phyloP scores from a whole-genome alignment of 2,113 vertebrate genomes.

The Podarcis muralis region DNA sequence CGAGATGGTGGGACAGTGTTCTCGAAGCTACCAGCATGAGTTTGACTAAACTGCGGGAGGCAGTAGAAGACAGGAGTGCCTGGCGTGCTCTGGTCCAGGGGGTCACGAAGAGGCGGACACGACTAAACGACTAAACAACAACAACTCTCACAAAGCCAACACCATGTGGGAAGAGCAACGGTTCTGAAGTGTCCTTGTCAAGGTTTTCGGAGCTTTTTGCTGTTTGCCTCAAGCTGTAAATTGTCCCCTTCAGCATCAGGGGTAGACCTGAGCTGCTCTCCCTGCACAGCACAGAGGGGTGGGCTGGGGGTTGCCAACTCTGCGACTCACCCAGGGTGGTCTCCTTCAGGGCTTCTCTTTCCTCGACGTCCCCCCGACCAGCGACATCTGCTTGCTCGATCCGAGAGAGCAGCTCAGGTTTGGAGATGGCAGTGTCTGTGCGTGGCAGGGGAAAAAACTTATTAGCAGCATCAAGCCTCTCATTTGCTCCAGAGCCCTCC shows the following conservation, averaged over 20 bases:
- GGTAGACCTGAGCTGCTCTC: neutral
- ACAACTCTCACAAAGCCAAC: neutral
- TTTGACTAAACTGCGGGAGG: too few relatives aligned
- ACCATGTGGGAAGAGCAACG: neutral
- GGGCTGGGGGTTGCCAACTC: fast-evolving
- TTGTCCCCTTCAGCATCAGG: neutral
- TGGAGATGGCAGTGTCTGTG: slow-evolving; percentile 62
- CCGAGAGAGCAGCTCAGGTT: slow-evolving; percentile 58
- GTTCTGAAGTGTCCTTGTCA: neutral
- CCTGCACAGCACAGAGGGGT: fast-evolving
- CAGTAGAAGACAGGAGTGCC: too few relatives aligned
- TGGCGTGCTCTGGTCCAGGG: too few relatives aligned
- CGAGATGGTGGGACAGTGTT: too few relatives aligned
- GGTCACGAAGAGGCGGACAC: too few relatives aligned
- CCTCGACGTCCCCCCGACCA: slow-evolving; percentile 32
- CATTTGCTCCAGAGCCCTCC: too few relatives aligned
- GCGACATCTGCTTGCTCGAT: slow-evolving; percentile 52
- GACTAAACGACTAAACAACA: too few relatives aligned
- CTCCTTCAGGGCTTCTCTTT: slow-evolving; percentile 44
- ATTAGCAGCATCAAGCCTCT: too few relatives aligned
- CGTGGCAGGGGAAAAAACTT: fast-evolving
- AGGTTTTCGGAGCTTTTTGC: neutral
- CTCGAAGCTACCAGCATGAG: too few relatives aligned
- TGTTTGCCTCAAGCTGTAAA: neutral
- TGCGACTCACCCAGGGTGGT: slow-evolving; percentile 47